These are phyloP conservation scores for Ichneumon xanthorius DNA, from an alignment of 2,888 invertebrate species.

Conservation along the genomic window DNA sequence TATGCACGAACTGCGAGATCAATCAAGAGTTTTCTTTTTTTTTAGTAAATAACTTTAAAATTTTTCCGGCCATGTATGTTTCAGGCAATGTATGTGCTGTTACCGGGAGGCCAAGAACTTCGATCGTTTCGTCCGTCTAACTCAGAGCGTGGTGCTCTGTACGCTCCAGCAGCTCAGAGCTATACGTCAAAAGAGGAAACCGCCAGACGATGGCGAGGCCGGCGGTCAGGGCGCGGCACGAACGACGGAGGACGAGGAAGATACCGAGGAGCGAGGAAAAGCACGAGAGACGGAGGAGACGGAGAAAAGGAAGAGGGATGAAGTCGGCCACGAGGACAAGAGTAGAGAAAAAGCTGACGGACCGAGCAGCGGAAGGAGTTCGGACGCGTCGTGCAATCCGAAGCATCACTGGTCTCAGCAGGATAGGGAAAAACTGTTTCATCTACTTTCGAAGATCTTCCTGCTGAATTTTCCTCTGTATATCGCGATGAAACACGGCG, in stretches of 20 bases:
- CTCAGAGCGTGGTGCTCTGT: conserved; percentile 94
- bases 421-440: conserved; percentile 95
- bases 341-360: conserved; percentile 72
- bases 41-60: conserved; percentile 9
- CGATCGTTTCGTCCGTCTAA: conserved; percentile 95
- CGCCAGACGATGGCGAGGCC: conserved; percentile 51
- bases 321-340: conserved; percentile 68
- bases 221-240: conserved; percentile 44
- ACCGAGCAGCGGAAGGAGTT: conserved; percentile 19
- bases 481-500: conserved; percentile 94
- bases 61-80: conserved; percentile 49
- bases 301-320: conserved; percentile 56
- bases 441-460: conserved; percentile 95
- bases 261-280: conserved; percentile 80
- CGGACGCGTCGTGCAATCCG: conserved; percentile 54
- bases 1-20: no score
- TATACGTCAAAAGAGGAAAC: conserved; percentile 85
- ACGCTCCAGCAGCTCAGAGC: conserved; percentile 93
- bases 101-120: conserved; percentile 97
- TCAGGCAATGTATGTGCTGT: conserved; percentile 97
- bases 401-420: conserved; percentile 89
- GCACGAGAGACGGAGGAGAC: conserved; percentile 66
- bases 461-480: conserved; percentile 95
- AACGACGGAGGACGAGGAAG: conserved; percentile 79
- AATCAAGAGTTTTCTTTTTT: conserved; percentile 40